Evolutionary conservation across 2,113 vertebrate species (phyloP).

Genomic region (Ranitomeya variabilis): DNA sequence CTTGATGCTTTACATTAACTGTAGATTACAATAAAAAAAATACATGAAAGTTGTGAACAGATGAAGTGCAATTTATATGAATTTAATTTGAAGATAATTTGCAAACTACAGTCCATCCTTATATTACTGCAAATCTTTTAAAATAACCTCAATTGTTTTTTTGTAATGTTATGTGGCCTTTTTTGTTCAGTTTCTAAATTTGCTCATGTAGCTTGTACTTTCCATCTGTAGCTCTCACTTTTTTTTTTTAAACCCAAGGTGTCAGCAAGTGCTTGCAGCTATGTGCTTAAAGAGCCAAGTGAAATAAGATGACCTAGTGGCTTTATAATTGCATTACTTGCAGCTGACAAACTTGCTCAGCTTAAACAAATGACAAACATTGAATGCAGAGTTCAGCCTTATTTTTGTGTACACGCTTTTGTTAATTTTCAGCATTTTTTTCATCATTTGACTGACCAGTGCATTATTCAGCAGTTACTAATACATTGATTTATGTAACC

Average conservation of each 20-base stretch:
- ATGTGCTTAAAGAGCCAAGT: constrained; percentile 25
- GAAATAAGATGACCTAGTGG: constrained; percentile 34
- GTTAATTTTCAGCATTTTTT: background rate
- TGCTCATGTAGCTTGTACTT: background rate
- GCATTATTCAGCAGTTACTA: background rate
- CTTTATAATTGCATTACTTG: constrained; percentile 36
- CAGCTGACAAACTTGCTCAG: constrained; percentile 19
- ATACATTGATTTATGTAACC: background rate
- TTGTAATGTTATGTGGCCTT: background rate
- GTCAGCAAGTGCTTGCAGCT: constrained; percentile 18
- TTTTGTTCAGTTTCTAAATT: background rate
- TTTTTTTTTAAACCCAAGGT: background rate
- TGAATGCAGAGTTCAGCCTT: background rate
- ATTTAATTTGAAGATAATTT: background rate
- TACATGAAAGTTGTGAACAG: too few species aligned
- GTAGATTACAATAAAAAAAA: too few species aligned
- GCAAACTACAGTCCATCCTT: background rate
- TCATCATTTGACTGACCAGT: background rate
- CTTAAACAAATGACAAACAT: constrained; percentile 22
- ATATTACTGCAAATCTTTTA: background rate
- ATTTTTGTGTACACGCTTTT: background rate
- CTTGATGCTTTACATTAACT: too few species aligned
- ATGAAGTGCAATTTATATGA: too few species aligned
- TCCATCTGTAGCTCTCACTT: constrained; percentile 13
- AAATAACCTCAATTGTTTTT: background rate